These are phyloP conservation scores for Mythimna loreyi DNA, from an alignment of 2,888 invertebrate genomes.

Conservation along the genomic window DNA sequence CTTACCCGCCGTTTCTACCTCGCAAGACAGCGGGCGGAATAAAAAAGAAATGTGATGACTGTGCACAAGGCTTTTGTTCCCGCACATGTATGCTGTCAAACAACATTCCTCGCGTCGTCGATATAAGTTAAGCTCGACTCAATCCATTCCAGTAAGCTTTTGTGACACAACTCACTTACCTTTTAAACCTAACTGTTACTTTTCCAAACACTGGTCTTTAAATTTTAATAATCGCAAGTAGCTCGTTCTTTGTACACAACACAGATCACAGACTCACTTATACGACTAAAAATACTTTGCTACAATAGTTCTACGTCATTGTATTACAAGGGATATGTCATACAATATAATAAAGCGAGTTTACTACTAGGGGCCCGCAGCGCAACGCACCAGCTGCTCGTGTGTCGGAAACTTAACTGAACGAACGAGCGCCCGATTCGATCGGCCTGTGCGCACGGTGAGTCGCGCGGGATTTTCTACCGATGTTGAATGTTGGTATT, in stretches of 20 bases:
- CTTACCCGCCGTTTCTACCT: constrained; percentile 67
- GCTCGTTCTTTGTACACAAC: constrained; percentile 78
- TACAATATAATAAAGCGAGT: constrained; percentile 79
- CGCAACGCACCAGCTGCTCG: constrained; percentile 85
- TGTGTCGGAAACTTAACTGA: constrained; percentile 84
- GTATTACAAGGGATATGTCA: constrained; percentile 79
- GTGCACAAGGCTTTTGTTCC: constrained; percentile 90
- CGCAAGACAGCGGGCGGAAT: constrained; percentile 81
- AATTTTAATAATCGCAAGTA: constrained; percentile 74
- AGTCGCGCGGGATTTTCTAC: constrained; percentile 80
- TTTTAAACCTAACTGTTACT: constrained; percentile 89
- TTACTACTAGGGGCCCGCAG: constrained; percentile 79
- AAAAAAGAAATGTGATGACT: constrained; percentile 87
- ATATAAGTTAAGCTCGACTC: constrained; percentile 88
- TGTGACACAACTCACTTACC: constrained; percentile 88
- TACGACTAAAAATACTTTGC: constrained; percentile 69
- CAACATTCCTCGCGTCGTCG: constrained; percentile 89
- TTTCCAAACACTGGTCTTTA: constrained; percentile 79
- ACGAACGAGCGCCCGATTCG: constrained; percentile 82
- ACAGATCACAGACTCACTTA: constrained; percentile 81
- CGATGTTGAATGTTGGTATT: constrained; percentile 73
- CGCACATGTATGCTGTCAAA: constrained; percentile 90
- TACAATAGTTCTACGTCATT: constrained; percentile 81
- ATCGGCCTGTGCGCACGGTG: constrained; percentile 79
- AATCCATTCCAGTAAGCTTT: constrained; percentile 85